Evolutionary conservation across 2,888 invertebrate genomes (phyloP), one percentile per base, ranked within the genome.

Genomic region (Eupsilia transversa): DNA sequence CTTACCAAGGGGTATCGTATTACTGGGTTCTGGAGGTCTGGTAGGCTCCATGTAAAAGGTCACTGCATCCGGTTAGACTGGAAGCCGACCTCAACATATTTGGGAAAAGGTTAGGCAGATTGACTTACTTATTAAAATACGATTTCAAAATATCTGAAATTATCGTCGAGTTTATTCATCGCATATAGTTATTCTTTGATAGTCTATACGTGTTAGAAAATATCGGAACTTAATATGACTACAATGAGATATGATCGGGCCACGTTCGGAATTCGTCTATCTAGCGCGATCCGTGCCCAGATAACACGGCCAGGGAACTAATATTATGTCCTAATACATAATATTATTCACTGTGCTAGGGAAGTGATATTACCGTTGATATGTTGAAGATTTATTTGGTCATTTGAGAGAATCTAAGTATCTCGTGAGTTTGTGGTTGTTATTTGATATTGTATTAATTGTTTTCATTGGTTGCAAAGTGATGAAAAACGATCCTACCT

Each of bases 311-410:
- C 27, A 12, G 56, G 35, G 57, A 72, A 41, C 64, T 43, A 27
- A 69, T 70, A 76, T 76, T 72, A 64, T 54, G 33, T 64, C 61
- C 66, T 74, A 69, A 84, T 81, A 74, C 61, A 61, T 74, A 69
- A 84, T 81, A 74, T 81, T 69, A 77, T 81, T 74, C 65, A 76
- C 73, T 52, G 68, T 64, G 7, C 60, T 49, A 1, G 33, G 4
- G 3, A 71, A 65, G 12, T 68, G 59, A 78, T 74, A 64, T 74
- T 27, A 20, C 23, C n/a, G 41, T 43, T 30, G 30, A 79, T 61
- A 65, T 72, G 7, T 57, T 20, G 30, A 20, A 35, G 1, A 3
- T 68, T 52, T 69, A 63, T 76, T 52, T 69, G 20, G 30, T 43
- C 1, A 5, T 23, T 46, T 57, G 6, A 41, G 35, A 17, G 12